Percentiles rank a stretch among this genome's conserved stretches.
phyloP scores from a whole-genome alignment of 2,888 invertebrate species.

The Blera fallax region DNA sequence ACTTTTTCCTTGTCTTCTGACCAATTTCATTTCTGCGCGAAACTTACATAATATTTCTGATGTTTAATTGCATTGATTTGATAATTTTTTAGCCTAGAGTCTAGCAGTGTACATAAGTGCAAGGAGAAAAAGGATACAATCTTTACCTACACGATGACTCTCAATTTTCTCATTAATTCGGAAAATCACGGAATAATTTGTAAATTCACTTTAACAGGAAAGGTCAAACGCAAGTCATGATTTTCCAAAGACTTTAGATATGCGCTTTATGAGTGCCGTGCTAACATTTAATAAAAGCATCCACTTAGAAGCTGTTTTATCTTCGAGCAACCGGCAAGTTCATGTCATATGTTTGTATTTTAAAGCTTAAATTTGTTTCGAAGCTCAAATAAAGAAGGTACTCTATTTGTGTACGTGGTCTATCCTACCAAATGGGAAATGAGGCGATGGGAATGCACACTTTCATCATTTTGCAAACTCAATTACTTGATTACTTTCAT shows the following conservation, averaged over 20 bases:
- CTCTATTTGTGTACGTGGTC: not conserved
- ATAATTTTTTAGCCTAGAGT: too few relatives aligned
- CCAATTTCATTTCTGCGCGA: too few relatives aligned
- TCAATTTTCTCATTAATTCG: too few relatives aligned
- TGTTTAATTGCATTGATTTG: too few relatives aligned
- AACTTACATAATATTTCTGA: too few relatives aligned
- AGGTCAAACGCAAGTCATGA: not conserved
- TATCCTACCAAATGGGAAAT: not conserved
- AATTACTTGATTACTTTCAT: slow-evolving; percentile 54
- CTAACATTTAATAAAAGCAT: not conserved
- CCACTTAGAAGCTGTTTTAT: not conserved
- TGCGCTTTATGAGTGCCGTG: not conserved
- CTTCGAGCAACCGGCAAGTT: not conserved
- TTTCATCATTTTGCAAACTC: slow-evolving; percentile 28
- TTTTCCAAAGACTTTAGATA: not conserved
- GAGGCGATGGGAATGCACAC: not conserved
- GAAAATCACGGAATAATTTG: too few relatives aligned
- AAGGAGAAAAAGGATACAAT: too few relatives aligned
- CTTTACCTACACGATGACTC: too few relatives aligned
- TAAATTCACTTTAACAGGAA: not conserved
- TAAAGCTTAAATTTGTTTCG: not conserved
- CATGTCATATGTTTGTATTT: not conserved
- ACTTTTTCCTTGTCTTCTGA: too few relatives aligned
- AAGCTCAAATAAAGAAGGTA: not conserved
- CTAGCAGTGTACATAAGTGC: too few relatives aligned